Conservation (phyloP, 1,140 invertebrate genomes). For the Pseudomyrmex dendroicus region DNA sequence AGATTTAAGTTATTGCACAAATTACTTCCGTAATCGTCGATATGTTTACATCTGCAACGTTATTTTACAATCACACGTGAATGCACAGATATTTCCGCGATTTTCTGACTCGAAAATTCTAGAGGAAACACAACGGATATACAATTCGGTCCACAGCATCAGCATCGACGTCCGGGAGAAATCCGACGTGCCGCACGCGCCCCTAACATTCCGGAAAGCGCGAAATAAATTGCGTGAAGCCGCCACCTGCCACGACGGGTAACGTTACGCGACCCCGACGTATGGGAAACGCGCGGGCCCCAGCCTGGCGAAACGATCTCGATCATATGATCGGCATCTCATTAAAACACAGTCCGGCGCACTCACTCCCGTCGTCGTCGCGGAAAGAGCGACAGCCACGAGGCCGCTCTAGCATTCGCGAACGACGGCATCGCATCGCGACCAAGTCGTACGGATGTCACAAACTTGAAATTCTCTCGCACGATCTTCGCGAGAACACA, state of each 20-base stretch:
- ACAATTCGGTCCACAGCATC: neutral
- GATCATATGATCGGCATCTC: conserved; percentile 78
- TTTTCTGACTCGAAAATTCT: no score
- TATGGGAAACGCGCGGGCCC: neutral
- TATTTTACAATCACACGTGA: no score
- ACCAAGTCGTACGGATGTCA: neutral
- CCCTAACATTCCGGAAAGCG: neutral
- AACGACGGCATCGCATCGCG: neutral
- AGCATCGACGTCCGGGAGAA: neutral
- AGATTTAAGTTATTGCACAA: no score
- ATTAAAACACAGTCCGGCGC: conserved; percentile 71
- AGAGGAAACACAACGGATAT: neutral
- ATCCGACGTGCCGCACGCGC: neutral
- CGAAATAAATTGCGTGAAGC: conserved; percentile 16
- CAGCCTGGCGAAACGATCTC: conserved; percentile 49
- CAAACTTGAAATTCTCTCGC: neutral
- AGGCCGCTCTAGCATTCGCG: neutral
- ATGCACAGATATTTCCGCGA: neutral
- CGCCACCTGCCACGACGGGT: conserved; percentile 24
- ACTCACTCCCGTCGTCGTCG: conserved; percentile 61
- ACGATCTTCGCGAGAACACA: no score
- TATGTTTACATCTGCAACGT: no score
- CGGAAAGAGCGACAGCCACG: conserved; percentile 16
- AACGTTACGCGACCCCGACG: conserved; percentile 22
- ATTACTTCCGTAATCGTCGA: no score